Conservation (phyloP, 2,113 vertebrate genomes). For the Corythaixoides concolor region DNA sequence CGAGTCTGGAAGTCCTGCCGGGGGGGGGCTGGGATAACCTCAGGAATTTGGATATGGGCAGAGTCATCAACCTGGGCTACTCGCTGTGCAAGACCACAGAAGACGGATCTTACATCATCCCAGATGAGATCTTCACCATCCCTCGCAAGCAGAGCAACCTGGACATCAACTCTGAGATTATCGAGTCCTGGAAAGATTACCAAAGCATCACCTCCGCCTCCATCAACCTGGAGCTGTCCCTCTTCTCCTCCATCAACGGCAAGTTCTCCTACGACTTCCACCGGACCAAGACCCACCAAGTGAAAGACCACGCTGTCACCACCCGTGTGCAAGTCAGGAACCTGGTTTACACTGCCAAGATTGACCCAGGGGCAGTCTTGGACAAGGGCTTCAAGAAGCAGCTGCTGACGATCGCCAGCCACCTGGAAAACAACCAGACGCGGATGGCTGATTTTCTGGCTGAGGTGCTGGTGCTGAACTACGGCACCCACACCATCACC, state of each 20-base stretch:
- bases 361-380: slow-evolving; percentile 76
- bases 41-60: slow-evolving; percentile 86
- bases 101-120: slow-evolving; percentile 86
- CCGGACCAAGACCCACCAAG: slow-evolving; percentile 86
- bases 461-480: slow-evolving; percentile 85
- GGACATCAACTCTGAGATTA: slow-evolving; percentile 87
- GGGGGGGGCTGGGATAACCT: slow-evolving; percentile 95
- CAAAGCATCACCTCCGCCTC: slow-evolving; percentile 79
- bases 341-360: slow-evolving; percentile 84
- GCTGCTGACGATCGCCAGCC: slow-evolving; percentile 78
- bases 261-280: slow-evolving; percentile 84
- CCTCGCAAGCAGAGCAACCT: slow-evolving; percentile 84
- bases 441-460: slow-evolving; percentile 80
- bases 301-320: slow-evolving; percentile 79
- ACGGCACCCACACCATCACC: slow-evolving; percentile 86
- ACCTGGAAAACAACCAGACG: slow-evolving; percentile 90
- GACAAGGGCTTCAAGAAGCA: slow-evolving; percentile 78
- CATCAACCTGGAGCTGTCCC: slow-evolving; percentile 83
- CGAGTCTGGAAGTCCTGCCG: slow-evolving; percentile 85
- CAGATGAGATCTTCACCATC: slow-evolving; percentile 86
- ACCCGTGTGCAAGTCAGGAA: slow-evolving; percentile 87
- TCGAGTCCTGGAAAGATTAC: slow-evolving; percentile 85
- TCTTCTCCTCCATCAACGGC: slow-evolving; percentile 76
- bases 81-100: slow-evolving; percentile 86
- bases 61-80: slow-evolving; percentile 85